Percentiles rank a stretch among this genome's conserved stretches.
phyloP scores from a whole-genome alignment of 2,113 vertebrate genomes.

The Heliornis fulica region DNA sequence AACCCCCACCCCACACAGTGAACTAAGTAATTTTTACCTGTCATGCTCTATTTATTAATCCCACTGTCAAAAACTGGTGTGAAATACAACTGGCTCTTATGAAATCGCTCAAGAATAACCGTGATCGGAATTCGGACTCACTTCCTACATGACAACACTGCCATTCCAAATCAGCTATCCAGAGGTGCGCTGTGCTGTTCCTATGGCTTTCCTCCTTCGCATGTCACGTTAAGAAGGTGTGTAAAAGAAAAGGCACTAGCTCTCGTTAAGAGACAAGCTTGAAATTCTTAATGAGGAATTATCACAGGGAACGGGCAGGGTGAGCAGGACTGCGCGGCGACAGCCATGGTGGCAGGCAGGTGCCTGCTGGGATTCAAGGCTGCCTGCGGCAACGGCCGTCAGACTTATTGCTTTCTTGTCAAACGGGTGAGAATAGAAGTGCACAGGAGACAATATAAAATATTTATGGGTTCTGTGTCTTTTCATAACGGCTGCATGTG shows the following conservation, averaged over 20 bases:
- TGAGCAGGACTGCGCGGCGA: neutral
- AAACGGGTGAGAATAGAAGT: neutral
- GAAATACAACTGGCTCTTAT: neutral
- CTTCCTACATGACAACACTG: neutral
- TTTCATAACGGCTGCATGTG: neutral
- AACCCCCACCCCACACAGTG: neutral
- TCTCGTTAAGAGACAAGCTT: neutral
- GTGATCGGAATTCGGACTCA: neutral
- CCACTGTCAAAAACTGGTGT: neutral
- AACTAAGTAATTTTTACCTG: neutral
- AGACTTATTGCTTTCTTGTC: neutral
- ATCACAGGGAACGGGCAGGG: rapidly evolving
- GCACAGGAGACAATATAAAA: neutral
- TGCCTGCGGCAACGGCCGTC: neutral
- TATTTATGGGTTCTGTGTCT: slow-evolving; percentile 6
- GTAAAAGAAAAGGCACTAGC: neutral
- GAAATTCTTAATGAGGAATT: neutral
- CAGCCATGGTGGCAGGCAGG: rapidly evolving
- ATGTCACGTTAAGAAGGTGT: neutral
- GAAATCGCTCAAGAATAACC: neutral
- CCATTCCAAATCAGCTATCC: neutral
- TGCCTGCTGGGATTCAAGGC: neutral
- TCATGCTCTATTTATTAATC: neutral
- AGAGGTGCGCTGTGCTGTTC: neutral
- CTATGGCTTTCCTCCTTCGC: neutral